Evolutionary conservation across 2,888 invertebrate genomes (phyloP).

Genomic region (Carpatolechia fugitivella): DNA sequence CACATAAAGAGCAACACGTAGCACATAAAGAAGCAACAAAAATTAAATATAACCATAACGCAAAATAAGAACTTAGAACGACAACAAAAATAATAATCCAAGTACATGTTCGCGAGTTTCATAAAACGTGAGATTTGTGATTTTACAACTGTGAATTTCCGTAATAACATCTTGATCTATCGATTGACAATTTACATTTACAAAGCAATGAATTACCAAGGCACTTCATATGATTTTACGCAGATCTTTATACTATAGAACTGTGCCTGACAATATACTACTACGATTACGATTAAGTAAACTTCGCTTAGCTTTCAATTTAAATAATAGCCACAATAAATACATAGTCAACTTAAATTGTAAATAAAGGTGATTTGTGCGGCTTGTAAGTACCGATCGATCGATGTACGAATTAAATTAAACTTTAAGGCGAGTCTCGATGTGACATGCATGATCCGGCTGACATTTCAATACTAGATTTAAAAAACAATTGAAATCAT

Average conservation of each 20-base stretch:
- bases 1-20: constrained; percentile 20
- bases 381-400: constrained; percentile 45
- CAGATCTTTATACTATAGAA: constrained; percentile 32
- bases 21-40: constrained; percentile 56
- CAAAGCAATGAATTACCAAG: constrained; percentile 16
- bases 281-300: constrained; percentile 55
- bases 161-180: background rate
- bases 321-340: constrained; percentile 60
- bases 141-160: background rate
- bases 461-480: background rate
- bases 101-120: constrained; percentile 61
- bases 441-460: constrained; percentile 13
- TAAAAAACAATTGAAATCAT: background rate
- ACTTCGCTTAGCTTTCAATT: constrained; percentile 55
- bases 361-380: constrained; percentile 15
- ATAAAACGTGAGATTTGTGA: constrained; percentile 38
- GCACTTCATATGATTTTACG: constrained; percentile 19
- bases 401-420: constrained; percentile 23
- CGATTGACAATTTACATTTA: background rate
- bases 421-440: constrained; percentile 10
- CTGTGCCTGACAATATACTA: constrained; percentile 12
- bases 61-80: constrained; percentile 56
- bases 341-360: constrained; percentile 44
- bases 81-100: constrained; percentile 52
- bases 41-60: constrained; percentile 36